Percentiles rank a stretch among this genome's conserved stretches.
These are phyloP conservation scores for Rattus rattus DNA, from an alignment of 2,113 vertebrate genomes.

Conservation along the genomic window DNA sequence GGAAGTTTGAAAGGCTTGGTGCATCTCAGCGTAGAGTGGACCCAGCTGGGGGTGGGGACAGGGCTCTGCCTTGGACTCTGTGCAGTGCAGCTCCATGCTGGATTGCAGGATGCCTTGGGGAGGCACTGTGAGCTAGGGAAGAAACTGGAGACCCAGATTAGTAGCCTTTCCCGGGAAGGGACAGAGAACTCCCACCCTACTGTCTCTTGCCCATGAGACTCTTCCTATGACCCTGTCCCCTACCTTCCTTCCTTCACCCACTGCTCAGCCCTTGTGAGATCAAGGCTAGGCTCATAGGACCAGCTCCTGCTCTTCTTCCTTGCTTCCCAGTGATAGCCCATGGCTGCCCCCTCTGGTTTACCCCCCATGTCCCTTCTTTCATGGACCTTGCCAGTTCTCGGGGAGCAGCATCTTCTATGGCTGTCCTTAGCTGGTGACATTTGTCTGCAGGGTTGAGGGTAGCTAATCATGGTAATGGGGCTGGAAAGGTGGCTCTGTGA, in stretches of 20 bases:
- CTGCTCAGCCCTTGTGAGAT: background rate
- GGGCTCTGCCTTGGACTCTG: background rate
- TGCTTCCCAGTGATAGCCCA: background rate
- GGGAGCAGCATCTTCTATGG: background rate
- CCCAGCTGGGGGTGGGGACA: too few species aligned
- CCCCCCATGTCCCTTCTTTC: background rate
- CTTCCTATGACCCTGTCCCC: background rate
- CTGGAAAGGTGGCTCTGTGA: background rate
- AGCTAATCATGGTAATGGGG: background rate
- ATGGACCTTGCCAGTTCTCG: background rate
- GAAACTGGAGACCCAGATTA: background rate
- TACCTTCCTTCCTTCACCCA: background rate
- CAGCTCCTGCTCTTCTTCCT: background rate
- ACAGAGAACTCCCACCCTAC: background rate
- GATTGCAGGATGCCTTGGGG: too few species aligned
- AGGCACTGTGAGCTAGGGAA: background rate
- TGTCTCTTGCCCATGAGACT: background rate
- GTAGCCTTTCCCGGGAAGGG: background rate
- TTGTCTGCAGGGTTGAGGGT: background rate
- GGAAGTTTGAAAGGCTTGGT: background rate
- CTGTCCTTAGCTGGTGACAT: background rate
- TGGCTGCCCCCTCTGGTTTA: background rate
- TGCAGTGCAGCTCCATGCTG: background rate
- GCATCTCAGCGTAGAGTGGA: background rate
- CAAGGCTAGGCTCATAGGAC: background rate